Evolutionary conservation across 2,888 invertebrate genomes (phyloP), one percentile per base, ranked within the genome.

Genomic region (Mayetiola destructor): DNA sequence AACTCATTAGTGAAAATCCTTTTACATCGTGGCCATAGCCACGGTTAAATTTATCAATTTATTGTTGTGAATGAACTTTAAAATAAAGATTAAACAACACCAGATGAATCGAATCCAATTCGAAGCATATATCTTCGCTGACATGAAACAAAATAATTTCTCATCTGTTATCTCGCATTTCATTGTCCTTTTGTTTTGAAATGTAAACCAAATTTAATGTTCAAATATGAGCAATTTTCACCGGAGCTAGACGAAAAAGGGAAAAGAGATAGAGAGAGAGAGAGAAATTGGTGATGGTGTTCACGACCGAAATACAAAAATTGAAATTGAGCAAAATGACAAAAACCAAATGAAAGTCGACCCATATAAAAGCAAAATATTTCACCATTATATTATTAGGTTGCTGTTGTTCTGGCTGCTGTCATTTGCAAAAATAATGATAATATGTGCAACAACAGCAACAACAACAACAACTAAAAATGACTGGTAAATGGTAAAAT

Each of bases 361-460:
- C 48, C 48, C 48, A 48, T 27, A 48, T 48, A 48, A 48, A 48
- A 27, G 48, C 27, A 27, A 48, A 48, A 48, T 48, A 48, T 48
- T 48, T 48, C n/a, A 48, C 48, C 48, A 48, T 48, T 48, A 48
- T 48, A 48, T 48, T 27, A 48, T 48, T 48, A 48, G 48, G 29
- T 27, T 27, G 48, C 3, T 48, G 48, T 23, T 48, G 48, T 27
- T n/a, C n/a, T n/a, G n/a, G 48, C 9, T 48, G 48, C 48, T 48
- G 48, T 48, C 48, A 48, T 48, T 48, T 48, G 48, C 48, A 48
- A 48, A 48, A 48, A 48, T 48, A 48, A 48, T 48, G 27, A 48
- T 48, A 27, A n/a, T n/a, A n/a, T n/a, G n/a, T n/a, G n/a, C n/a
- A n/a, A n/a, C n/a, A n/a, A n/a, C n/a, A n/a, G n/a, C n/a, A n/a